These are phyloP conservation scores for Theonella swinhoei DNA, from an alignment of 37 sponge, comb jelly and placozoan genomes.

Conservation along the genomic window DNA sequence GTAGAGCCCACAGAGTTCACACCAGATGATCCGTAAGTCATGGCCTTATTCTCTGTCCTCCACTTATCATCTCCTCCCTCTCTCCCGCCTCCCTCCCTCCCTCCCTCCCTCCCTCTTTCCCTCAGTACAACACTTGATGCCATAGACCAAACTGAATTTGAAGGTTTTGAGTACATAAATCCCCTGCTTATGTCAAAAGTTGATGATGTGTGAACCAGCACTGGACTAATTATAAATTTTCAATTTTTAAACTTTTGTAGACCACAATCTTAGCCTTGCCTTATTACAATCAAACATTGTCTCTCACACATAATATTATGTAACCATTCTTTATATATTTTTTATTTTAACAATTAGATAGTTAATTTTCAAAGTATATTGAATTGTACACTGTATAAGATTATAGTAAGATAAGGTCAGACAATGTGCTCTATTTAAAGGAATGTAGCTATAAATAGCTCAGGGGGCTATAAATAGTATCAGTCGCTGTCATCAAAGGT, in stretches of 20 bases:
- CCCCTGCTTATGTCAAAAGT: constrained; percentile 91
- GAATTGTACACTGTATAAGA: no score
- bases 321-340: neutral
- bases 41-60: neutral
- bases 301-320: no score
- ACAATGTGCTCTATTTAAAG: no score
- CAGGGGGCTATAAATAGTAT: no score
- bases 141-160: constrained; percentile 98
- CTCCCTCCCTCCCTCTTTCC: neutral
- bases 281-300: no score
- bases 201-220: constrained; percentile 93
- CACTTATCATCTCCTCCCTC: neutral
- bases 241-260: no score
- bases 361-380: no score
- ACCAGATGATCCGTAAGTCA: constrained; percentile 88
- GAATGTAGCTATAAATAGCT: no score
- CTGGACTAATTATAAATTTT: no score
- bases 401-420: no score
- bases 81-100: neutral
- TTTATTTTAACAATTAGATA: no score
- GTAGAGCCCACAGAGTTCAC: constrained; percentile 87
- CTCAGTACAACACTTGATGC: constrained; percentile 57
- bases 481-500: constrained; percentile 74
- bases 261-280: no score
- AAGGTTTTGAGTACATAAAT: constrained; percentile 97